phyloP scores from a whole-genome alignment of 2,113 vertebrate genomes.

The Phylloscopus whistleri region DNA sequence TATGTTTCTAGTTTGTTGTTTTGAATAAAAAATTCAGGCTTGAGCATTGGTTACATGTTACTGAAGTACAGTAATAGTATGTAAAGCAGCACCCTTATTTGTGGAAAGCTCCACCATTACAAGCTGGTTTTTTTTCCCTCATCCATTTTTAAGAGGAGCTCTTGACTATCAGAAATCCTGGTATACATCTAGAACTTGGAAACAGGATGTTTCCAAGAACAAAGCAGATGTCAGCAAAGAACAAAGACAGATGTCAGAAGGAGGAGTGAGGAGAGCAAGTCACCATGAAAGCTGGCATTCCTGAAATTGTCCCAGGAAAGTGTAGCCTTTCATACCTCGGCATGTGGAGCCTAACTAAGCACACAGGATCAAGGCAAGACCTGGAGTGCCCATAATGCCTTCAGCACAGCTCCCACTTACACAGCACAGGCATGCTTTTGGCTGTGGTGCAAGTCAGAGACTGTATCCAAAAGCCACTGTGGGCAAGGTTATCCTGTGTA shows the following conservation, averaged over 20 bases:
- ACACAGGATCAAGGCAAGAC: neutral
- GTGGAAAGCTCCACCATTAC: neutral
- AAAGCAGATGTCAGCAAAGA: too few relatives aligned
- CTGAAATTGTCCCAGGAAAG: neutral
- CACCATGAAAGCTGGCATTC: neutral
- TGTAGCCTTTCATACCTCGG: neutral
- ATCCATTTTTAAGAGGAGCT: neutral
- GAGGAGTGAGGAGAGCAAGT: neutral
- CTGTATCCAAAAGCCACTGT: neutral
- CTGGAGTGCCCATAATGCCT: neutral
- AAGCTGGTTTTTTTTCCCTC: neutral
- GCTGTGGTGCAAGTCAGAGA: neutral
- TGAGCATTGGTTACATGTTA: neutral
- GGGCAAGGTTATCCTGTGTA: neutral
- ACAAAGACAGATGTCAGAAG: neutral
- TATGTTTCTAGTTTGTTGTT: neutral
- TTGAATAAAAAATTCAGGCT: neutral
- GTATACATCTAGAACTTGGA: neutral
- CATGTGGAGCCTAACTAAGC: neutral
- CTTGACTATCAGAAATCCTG: neutral
- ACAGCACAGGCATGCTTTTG: rapidly evolving
- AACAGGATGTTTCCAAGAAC: too few relatives aligned
- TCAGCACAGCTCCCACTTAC: neutral
- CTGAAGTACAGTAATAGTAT: neutral
- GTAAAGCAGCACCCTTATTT: neutral